Evolutionary conservation across 37 sponge, comb jelly and placozoan genomes (phyloP), one percentile per base, ranked within the genome.

Genomic region (Oopsacas minuta): DNA sequence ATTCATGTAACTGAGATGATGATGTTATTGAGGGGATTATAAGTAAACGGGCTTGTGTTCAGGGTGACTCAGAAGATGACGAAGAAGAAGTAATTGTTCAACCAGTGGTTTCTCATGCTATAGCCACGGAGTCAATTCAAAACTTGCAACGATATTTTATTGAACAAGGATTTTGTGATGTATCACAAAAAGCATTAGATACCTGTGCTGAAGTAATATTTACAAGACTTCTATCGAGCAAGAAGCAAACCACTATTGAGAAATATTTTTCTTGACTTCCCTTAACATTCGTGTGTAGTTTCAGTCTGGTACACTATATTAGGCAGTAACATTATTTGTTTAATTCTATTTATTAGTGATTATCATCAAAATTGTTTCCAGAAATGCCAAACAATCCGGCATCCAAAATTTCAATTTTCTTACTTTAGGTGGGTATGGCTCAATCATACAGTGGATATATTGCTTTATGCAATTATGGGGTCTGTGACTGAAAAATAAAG

Each of bases 81-180:
- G 75, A 61, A 61, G 75, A 61, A 5, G 75, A 61, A 25, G 75
- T 61, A 61, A 61, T 61, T 61, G 7, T 25, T 61, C 75, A 61
- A 61, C 75, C 75, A 61, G 28, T 61, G 75, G 22, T 61, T 61
- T 61, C 75, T n/a, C 7, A n/a, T 61, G 75, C 75, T 25, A 7
- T 61, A 61, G 75, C 30, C 75, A 61, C 32, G 30, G 75, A 61
- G 20, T 61, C 75, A 61, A 61, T 61, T 61, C 75, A 25, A 61
- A 61, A 61, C 20, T 34, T 61, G 75, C 75, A 61, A n/a, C 75
- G 75, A 61, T 61, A 61, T 61, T 61, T 61, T 61, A 61, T 61
- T 20, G 75, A 61, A 61, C 75, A 61, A 34, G 75, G 75, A 32
- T 61, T 61, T n/a, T 3, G 22, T 61, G 75, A 61, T 20, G 28